Base-by-base conservation (phyloP, 2,113 vertebrate species). In the Nesoenas mayeri region DNA sequence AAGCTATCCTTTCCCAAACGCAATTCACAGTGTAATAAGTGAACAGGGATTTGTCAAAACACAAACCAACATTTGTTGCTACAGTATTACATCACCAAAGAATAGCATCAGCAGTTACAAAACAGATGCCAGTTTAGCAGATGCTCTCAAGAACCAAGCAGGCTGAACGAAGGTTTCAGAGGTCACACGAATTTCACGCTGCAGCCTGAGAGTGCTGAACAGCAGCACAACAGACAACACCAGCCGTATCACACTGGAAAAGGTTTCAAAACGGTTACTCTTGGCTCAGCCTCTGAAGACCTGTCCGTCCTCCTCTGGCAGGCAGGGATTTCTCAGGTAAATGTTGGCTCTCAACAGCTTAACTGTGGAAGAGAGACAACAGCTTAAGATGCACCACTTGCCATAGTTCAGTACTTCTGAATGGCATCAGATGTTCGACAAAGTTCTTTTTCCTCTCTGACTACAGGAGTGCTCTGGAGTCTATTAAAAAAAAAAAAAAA, bases 361-460 rank as follows among this genome's bases (percentile, higher is more conserved):
- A 70, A 62, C 19, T 15, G 11, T 24, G 18, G 57, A 71, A 58
- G 2, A 78, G 60, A 66, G 5, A 36, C 26, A 94, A 88, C 16
- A 50, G 51, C 22, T 38, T 38, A 81, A 74, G 42, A 93, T 20
- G n/a, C 28, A 17, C 61, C 71, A 73, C 34, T 51, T 89, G 53
- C 32, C 0, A 4, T n/a, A 73, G 15, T 8, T 28, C 51, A 13
- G 15, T 34, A 67, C 29, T 54, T 86, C 56, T 50, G 34, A 57
- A 81, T 22, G 18, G 38, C 0, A 0, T 25, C 19, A 62, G 28
- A 71, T n/a, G 40, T 64, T 48, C 6, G 1, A 57, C 9, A 25
- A 91, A 53, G 12, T 67, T 84, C 56, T 66, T 67, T 75, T 34
- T 58, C 42, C 25, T 53, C 48, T 83, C 53, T 61, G 57, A 12